Conservation (phyloP, 2,888 invertebrate species). For the Diaperis boleti region DNA sequence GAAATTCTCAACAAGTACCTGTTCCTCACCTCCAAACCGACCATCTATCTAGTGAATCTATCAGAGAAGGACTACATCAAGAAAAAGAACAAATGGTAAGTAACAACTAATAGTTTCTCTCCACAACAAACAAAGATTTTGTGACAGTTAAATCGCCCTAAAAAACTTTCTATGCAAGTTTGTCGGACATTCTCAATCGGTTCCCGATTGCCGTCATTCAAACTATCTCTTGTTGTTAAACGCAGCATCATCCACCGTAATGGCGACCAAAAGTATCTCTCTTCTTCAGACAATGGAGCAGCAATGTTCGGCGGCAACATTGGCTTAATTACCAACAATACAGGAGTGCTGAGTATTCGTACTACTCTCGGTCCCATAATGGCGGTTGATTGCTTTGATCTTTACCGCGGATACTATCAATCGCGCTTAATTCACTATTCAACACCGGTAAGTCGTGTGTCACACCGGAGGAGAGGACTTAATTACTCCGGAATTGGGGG, state of each 20-base stretch:
- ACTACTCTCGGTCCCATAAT: slow-evolving; percentile 55
- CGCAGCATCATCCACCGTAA: slow-evolving; percentile 56
- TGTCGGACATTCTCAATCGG: slow-evolving; percentile 23
- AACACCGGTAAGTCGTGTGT: slow-evolving; percentile 51
- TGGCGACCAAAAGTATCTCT: slow-evolving; percentile 45
- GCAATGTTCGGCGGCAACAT: slow-evolving; percentile 37
- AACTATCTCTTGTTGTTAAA: slow-evolving; percentile 42
- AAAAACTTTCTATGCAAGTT: slow-evolving; percentile 5
- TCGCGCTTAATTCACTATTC: slow-evolving; percentile 60
- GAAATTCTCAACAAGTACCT: slow-evolving; percentile 96
- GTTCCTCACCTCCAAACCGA: slow-evolving; percentile 97
- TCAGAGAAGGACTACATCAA: slow-evolving; percentile 98
- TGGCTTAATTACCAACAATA: slow-evolving; percentile 50
- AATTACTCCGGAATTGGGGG: slow-evolving; percentile 44
- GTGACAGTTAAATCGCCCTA: slow-evolving; percentile 7
- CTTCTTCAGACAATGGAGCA: slow-evolving; percentile 36
- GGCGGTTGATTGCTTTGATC: slow-evolving; percentile 62
- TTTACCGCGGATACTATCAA: slow-evolving; percentile 58
- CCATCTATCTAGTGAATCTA: slow-evolving; percentile 96
- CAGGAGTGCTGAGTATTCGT: slow-evolving; percentile 37
- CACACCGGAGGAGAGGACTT: slow-evolving; percentile 49
- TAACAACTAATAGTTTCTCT: slow-evolving; percentile 40
- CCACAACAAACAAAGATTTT: slow-evolving; percentile 12
- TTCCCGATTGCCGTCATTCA: slow-evolving; percentile 36
- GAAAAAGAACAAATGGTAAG: slow-evolving; percentile 98